These are phyloP conservation scores for Protaetia brevitarsis DNA, from an alignment of 1,140 invertebrate genomes.

Conservation along the genomic window DNA sequence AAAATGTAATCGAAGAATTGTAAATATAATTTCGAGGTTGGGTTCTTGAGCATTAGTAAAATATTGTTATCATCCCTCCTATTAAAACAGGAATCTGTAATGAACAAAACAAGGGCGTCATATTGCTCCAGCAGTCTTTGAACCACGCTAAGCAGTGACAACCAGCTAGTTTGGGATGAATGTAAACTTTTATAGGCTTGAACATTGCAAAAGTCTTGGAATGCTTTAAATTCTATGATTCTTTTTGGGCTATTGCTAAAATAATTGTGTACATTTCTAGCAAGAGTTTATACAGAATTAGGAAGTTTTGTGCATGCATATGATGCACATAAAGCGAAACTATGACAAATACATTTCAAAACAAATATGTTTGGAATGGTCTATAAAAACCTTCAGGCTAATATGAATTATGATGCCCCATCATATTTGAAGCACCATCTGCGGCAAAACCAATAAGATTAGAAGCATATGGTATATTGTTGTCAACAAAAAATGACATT, in stretches of 20 bases:
- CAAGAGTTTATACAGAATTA: too few relatives aligned
- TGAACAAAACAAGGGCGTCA: neutral
- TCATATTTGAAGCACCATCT: slow-evolving; percentile 41
- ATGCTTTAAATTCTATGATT: too few relatives aligned
- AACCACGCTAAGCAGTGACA: neutral
- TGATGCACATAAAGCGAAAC: too few relatives aligned
- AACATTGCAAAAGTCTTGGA: too few relatives aligned
- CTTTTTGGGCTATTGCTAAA: too few relatives aligned
- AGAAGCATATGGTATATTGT: slow-evolving; percentile 39
- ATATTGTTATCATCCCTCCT: neutral
- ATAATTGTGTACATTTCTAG: too few relatives aligned
- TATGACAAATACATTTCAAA: too few relatives aligned
- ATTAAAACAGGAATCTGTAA: neutral
- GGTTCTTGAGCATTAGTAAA: neutral
- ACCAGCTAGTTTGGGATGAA: neutral
- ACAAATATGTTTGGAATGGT: too few relatives aligned
- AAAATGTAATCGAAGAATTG: neutral
- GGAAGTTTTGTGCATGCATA: too few relatives aligned
- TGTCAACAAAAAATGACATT: slow-evolving; percentile 32
- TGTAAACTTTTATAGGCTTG: neutral
- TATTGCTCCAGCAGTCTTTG: neutral
- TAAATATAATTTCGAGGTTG: too few relatives aligned
- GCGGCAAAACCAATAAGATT: slow-evolving; percentile 44
- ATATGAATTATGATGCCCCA: slow-evolving; percentile 41
- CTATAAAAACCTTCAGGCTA: too few relatives aligned